A percentile compares a stretch with the other conserved stretches of the same genome.
These are phyloP conservation scores for Synanthedon formicaeformis DNA, from an alignment of 2,888 invertebrate species.

Conservation along the genomic window DNA sequence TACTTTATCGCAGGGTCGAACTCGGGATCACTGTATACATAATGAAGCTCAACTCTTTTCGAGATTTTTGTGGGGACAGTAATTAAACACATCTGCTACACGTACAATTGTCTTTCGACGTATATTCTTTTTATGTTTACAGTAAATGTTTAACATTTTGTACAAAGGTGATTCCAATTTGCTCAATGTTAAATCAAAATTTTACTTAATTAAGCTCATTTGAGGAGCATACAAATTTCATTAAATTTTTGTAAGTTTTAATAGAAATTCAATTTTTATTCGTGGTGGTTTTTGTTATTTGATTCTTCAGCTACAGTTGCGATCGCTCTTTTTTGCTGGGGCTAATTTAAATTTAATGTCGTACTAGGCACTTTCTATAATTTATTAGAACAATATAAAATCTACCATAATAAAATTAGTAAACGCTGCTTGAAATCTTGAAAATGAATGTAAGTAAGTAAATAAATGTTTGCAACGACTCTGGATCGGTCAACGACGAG, in stretches of 20 bases:
- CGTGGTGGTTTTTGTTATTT: too few relatives aligned
- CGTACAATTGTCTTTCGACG: conserved; percentile 41
- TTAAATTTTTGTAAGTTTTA: too few relatives aligned
- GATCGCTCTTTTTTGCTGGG: too few relatives aligned
- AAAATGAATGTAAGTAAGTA: conserved; percentile 20
- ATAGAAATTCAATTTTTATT: too few relatives aligned
- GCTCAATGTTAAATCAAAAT: too few relatives aligned
- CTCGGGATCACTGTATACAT: conserved; percentile 39
- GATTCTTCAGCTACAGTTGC: too few relatives aligned
- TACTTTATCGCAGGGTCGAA: conserved; percentile 43
- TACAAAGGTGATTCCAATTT: conserved; percentile 4
- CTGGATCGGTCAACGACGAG: conserved; percentile 31
- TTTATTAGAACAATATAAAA: neutral
- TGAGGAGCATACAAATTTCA: too few relatives aligned
- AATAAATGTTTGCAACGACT: conserved; percentile 22
- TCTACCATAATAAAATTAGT: neutral
- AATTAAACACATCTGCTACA: conserved; percentile 65
- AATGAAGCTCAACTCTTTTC: conserved; percentile 54
- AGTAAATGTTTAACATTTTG: conserved; percentile 24
- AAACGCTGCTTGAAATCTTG: conserved; percentile 1
- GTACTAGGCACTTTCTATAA: neutral
- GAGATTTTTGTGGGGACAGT: conserved; percentile 59
- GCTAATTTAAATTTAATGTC: too few relatives aligned
- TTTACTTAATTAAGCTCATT: too few relatives aligned
- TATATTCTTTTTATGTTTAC: conserved; percentile 35